These are phyloP conservation scores for Rhopalosiphum maidis DNA, from an alignment of 1,140 invertebrate genomes.

Conservation along the genomic window DNA sequence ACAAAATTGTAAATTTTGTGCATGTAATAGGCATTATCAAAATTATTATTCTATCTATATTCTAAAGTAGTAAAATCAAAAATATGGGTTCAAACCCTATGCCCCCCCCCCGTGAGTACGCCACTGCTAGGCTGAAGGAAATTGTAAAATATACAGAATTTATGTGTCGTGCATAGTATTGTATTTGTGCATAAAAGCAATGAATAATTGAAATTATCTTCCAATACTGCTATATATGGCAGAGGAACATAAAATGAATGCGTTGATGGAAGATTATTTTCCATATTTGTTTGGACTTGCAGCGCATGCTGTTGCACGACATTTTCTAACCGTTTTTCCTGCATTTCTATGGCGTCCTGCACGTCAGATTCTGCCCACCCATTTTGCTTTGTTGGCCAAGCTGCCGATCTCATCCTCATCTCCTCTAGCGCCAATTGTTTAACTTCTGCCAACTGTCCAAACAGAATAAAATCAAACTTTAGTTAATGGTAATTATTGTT, in stretches of 20 bases:
- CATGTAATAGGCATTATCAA: too few relatives aligned
- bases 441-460: not conserved
- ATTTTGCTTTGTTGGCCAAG: not conserved
- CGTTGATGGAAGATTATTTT: not conserved
- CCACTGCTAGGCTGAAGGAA: too few relatives aligned
- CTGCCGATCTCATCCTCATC: not conserved
- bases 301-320: not conserved
- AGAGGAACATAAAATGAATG: not conserved
- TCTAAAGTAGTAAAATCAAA: too few relatives aligned
- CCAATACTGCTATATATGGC: not conserved
- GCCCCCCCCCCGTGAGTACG: too few relatives aligned
- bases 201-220: not conserved
- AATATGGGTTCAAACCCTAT: too few relatives aligned
- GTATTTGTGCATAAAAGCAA: not conserved
- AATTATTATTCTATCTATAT: too few relatives aligned
- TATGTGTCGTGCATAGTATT: not conserved
- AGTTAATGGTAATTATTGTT: not conserved
- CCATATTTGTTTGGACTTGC: not conserved
- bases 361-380: constrained; percentile 5
- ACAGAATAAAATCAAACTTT: not conserved
- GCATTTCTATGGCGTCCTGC: not conserved
- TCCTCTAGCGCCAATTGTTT: not conserved
- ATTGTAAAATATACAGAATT: not conserved
- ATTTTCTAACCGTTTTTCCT: constrained; percentile 23
- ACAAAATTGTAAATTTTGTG: too few relatives aligned